Percentiles rank a stretch among this genome's conserved stretches.
Evolutionary conservation across 2,888 invertebrate genomes (phyloP).

Genomic region (Chironomus riparius): DNA sequence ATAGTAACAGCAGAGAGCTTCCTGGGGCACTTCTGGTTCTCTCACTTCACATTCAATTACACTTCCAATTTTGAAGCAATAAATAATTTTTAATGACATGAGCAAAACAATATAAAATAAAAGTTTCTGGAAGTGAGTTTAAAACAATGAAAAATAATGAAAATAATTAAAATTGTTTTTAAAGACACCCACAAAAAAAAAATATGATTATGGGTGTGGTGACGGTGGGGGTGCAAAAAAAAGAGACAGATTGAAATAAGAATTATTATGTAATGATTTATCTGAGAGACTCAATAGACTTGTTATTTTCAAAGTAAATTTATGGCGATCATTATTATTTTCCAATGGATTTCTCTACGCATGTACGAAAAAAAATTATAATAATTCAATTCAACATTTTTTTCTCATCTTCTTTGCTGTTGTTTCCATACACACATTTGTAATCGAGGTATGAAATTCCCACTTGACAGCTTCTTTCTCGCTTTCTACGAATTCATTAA

Average conservation of each 20-base stretch:
- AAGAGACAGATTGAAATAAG: too few species aligned
- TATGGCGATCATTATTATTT: neutral
- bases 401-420: too few species aligned
- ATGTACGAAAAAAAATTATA: neutral
- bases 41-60: neutral
- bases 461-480: too few species aligned
- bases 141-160: too few species aligned
- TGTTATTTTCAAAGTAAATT: neutral
- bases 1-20: neutral
- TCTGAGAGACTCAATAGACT: neutral
- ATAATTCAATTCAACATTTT: too few species aligned
- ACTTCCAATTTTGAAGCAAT: neutral
- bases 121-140: neutral
- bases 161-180: neutral
- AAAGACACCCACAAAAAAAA: neutral
- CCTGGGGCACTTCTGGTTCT: constrained; percentile 1
- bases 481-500: too few species aligned
- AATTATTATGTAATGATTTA: neutral
- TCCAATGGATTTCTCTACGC: neutral
- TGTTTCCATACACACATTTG: too few species aligned
- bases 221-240: too few species aligned
- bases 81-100: constrained; percentile 17
- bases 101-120: neutral
- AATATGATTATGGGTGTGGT: too few species aligned
- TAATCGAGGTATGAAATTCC: too few species aligned